phyloP scores from a whole-genome alignment of 2,113 vertebrate species.

The Myocastor coypus region DNA sequence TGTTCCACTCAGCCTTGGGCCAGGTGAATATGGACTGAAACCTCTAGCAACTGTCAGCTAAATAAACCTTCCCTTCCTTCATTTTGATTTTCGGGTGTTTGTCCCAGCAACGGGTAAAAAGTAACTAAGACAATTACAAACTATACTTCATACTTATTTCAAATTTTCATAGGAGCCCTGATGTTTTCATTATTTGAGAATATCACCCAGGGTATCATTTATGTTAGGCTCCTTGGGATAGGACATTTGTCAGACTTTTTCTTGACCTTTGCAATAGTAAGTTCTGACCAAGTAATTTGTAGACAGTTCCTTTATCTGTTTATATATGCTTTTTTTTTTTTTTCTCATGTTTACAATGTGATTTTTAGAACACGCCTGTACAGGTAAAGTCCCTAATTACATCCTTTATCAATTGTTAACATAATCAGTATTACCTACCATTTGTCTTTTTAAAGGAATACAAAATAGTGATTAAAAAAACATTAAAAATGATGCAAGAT shows the following conservation, averaged over 20 bases:
- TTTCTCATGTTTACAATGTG: neutral
- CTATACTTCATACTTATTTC: neutral
- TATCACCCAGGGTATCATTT: neutral
- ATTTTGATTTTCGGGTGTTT: no score
- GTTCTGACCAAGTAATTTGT: neutral
- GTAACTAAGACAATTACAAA: no score
- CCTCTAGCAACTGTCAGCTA: no score
- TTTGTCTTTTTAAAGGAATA: no score
- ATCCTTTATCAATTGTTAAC: no score
- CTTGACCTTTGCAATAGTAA: neutral
- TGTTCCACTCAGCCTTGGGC: no score
- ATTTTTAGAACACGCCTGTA: neutral
- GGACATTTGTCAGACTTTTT: neutral
- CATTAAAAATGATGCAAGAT: no score
- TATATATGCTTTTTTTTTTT: neutral
- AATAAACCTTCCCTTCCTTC: no score
- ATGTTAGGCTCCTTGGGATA: neutral
- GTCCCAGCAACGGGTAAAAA: no score
- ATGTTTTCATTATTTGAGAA: neutral
- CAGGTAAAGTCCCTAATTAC: neutral
- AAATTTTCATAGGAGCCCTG: neutral
- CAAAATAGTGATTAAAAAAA: no score
- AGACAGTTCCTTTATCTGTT: neutral
- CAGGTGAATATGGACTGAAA: no score
- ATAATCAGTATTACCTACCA: no score